These are phyloP conservation scores for Stenoptilia bipunctidactyla DNA, from an alignment of 2,888 invertebrate genomes.

Conservation along the genomic window DNA sequence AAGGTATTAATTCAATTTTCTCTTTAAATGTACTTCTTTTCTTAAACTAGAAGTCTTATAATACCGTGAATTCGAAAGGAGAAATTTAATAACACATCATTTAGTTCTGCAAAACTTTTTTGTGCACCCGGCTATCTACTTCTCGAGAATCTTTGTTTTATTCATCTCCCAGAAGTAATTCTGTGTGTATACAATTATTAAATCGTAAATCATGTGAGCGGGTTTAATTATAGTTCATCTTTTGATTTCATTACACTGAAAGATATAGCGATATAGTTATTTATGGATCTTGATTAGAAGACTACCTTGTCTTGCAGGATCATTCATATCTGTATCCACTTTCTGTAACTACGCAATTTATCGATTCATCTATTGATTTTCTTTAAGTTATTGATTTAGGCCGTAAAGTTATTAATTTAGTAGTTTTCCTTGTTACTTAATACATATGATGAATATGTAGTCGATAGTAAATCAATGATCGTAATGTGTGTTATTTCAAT, in stretches of 20 bases:
- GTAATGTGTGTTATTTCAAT: no score
- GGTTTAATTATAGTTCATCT: conserved; percentile 47
- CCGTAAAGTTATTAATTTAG: neutral
- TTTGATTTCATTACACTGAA: conserved; percentile 52
- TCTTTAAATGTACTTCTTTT: no score
- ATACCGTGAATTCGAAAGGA: no score
- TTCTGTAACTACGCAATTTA: conserved; percentile 9
- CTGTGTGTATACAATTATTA: conserved; percentile 29
- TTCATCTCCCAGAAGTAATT: no score
- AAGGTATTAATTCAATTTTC: no score
- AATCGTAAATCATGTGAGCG: conserved; percentile 45
- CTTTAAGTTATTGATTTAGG: conserved; percentile 4
- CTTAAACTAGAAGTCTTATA: no score
- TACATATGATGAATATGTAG: no score
- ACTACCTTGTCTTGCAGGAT: neutral
- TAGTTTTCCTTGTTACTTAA: neutral
- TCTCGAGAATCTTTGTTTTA: no score
- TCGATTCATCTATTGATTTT: conserved; percentile 1
- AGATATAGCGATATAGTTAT: conserved; percentile 45
- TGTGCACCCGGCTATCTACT: no score
- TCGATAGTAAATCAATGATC: no score
- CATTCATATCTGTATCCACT: conserved; percentile 3
- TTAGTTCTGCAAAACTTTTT: no score
- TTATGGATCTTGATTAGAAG: conserved; percentile 39
- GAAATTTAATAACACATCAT: no score